Base-by-base conservation (phyloP, 2,888 invertebrate genomes). In the Dasysyrphus albostriatus region DNA sequence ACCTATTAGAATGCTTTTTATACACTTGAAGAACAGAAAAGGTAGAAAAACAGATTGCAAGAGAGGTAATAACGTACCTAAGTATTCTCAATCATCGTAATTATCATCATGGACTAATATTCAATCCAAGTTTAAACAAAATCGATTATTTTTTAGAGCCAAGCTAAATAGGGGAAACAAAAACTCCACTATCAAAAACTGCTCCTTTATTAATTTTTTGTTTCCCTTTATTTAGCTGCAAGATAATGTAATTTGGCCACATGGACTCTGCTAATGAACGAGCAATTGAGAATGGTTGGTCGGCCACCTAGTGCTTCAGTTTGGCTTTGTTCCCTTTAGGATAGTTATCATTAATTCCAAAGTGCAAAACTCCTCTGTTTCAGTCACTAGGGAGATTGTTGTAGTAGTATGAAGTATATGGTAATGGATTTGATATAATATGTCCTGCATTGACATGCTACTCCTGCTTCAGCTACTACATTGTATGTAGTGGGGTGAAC, bases 341-440 rank as follows among this genome's bases (percentile, higher is more conserved):
- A 59, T 74, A 73, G 77, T 78, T 77, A 73, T 77, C 67, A 69
- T 82, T 63, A 73, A 82, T 77, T 74, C 29, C 59, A 67, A 37
- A 49, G 49, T 47, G 69, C 29, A 9, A 34, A 69, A 37, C 32
- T 69, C 69, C 73, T 67, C 61, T 81, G 72, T 69, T 61, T 34
- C 39, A 51, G 58, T 24, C n/a, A 54, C 49, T 19, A 54, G 24
- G 51, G 65, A 58, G n/a, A n/a, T n/a, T n/a, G n/a, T 16, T 59
- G 12, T 49, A 59, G n/a, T n/a, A 47, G 42, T 58, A 65, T n/a
- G 47, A 16, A 56, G 16, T 16, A 61, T 61, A 81, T 67, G 58
- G 51, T 76, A 67, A 84, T 80, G 54, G 63, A 42, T 75, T 70
- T 72, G 61, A 75, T 83, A 72, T 63, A 65, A 75, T 65, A 70